Evolutionary conservation across 2,113 vertebrate genomes (phyloP).

Genomic region (Cyrtonyx montezumae): DNA sequence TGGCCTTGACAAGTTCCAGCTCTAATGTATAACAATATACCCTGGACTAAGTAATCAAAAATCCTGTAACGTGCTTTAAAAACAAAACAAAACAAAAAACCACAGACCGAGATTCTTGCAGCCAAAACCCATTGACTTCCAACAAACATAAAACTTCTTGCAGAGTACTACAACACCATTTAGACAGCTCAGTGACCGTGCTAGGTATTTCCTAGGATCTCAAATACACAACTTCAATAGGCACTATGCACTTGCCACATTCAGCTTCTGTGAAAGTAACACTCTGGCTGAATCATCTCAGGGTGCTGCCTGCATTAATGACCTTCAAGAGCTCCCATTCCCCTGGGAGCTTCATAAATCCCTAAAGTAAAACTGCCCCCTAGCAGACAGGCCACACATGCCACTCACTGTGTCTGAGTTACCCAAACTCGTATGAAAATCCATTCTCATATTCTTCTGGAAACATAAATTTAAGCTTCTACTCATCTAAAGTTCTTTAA

Average conservation of each 20-base stretch:
- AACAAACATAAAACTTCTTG: neutral
- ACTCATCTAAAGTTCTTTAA: neutral
- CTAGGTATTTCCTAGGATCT: neutral
- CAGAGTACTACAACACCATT: neutral
- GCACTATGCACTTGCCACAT: neutral
- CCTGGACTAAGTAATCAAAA: neutral
- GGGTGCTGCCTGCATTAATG: neutral
- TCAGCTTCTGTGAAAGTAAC: neutral
- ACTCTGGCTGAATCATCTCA: neutral
- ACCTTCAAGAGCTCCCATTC: neutral
- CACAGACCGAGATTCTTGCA: neutral
- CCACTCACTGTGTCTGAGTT: neutral
- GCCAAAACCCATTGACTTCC: neutral
- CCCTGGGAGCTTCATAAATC: neutral
- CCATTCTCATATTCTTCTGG: neutral
- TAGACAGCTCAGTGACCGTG: rapidly evolving
- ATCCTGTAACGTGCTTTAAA: neutral
- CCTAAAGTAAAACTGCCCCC: neutral
- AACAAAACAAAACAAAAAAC: neutral
- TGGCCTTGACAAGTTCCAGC: neutral
- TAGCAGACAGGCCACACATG: neutral
- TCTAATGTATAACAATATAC: neutral
- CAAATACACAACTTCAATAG: neutral
- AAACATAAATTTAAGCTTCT: neutral
- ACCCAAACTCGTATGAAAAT: neutral